Base-by-base conservation (phyloP, 2,888 invertebrate genomes). In the Liposcelis brunnea region DNA sequence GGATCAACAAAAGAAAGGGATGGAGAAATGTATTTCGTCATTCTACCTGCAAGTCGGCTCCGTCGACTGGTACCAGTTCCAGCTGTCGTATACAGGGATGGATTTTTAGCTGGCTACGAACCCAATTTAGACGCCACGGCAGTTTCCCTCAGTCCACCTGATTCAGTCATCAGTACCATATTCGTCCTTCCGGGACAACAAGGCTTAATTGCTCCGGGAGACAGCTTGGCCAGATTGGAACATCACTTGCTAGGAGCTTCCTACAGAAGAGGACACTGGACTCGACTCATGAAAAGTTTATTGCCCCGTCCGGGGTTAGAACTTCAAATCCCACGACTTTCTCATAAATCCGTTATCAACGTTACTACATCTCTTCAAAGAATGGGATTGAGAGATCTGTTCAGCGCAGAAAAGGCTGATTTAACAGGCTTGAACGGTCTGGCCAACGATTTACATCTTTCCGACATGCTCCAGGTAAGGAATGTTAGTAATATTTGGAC, bases 101-200 rank as follows among this genome's bases (percentile, higher is more conserved):
- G 79, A 7, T 84, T 89, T 53, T 65, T 83, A 18, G 87, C 86
- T 2, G 86, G 87, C 8, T 89, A 87, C 57, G 87, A 89, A 53
- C 80, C 84, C 0, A 75, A 75, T 31, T 61, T 89, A 31, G 89
- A 89, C 56, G 86, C 85, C 0, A 89, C 89, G 0, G 80, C 80
- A 1, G 79, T 83, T 3, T 77, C 85, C 7, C 65, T 89, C 43
- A 84, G 85, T 8, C 72, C 71, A 26, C 69, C 72, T 21, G 74
- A 77, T 49, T 75, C 80, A 43, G 68, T 77, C 1, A 71, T 86
- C 1, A 85, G 84, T 55, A 80, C 82, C 1, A 72, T 89, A 35
- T 78, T 86, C 52, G 70, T 87, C 1, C 77, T 89, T 68, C 87
- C 89, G 0, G 87, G 87, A 0, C 84, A 85, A 58, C 84, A 85